Base-by-base conservation (phyloP, 2,888 invertebrate species). In the Eledone cirrhosa region DNA sequence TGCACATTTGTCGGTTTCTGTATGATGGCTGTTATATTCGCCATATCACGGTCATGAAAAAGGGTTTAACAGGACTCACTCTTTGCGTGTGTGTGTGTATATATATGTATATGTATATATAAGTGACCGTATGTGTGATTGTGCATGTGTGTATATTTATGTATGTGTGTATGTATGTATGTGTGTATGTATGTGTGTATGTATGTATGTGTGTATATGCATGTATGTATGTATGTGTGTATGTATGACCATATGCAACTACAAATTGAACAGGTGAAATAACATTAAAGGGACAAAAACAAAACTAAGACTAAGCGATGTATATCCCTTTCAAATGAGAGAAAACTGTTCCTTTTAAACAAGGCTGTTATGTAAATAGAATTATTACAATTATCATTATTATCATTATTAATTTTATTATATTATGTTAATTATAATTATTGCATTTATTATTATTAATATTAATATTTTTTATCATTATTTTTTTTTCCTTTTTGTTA, bases 1-100 rank as follows among this genome's bases (percentile, higher is more conserved):
- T 87, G 86, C 78, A 85, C 86, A 7, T 88, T 88, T 80, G 88
- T 87, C 11, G 88, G 88, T 5, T 88, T 88, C 78, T 81, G 85
- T 24, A 81, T 88, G 41, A 88, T 88, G 87, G 87, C 88, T 2
- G 82, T 88, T 75, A 82, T 87, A 29, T 85, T 87, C 81, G 88
- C 88, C 3, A 79, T 83, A 19, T 81, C 81, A 0, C 81, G 80
- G 41, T 76, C 76, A 41, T 76, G 48, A 48, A 27, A 22, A 29
- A 7, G 19, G 22, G 0, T 19, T 48, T 8, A 76, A 27, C 33
- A 27, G 5, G 19, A 24, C 41, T 48, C 47, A 29, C n/a, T 24
- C 53, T 76, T 19, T 47, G 22, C 22, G 7, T 24, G 24, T 72
- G 1, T 29, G 14, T 72, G 22, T 72, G 22, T 3, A 29, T 72